These are phyloP conservation scores for Pseudomugil gertrudae DNA, from an alignment of 2,797 vertebrate species.

Conservation along the genomic window DNA sequence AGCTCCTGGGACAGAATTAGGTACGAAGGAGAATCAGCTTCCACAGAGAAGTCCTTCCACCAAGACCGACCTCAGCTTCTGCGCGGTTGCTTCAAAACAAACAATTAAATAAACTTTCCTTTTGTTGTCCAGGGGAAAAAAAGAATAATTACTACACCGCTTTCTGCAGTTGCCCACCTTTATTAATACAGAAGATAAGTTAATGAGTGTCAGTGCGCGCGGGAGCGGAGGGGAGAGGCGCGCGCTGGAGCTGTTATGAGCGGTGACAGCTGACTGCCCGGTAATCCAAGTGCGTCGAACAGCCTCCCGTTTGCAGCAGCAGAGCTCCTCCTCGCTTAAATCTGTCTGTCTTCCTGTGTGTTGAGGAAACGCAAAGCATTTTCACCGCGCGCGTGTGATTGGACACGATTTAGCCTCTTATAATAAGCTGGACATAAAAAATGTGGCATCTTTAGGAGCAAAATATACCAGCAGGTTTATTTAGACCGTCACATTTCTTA, in stretches of 20 bases:
- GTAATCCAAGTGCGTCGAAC: constrained; percentile 78
- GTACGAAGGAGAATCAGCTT: constrained; percentile 31
- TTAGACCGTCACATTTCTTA: neutral
- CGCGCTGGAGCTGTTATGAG: constrained; percentile 43
- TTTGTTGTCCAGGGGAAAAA: constrained; percentile 44
- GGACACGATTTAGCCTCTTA: constrained; percentile 13
- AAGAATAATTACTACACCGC: constrained; percentile 10
- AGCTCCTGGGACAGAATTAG: constrained; percentile 20
- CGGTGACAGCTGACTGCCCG: constrained; percentile 70
- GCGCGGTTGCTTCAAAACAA: constrained; percentile 35
- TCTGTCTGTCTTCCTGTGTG: constrained; percentile 29
- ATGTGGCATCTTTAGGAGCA: neutral
- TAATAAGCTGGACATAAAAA: constrained; percentile 13
- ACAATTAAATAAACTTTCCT: constrained; percentile 3
- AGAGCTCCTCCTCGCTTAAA: constrained; percentile 74
- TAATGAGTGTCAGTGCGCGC: constrained; percentile 34
- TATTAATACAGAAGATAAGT: constrained; percentile 16
- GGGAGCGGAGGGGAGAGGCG: constrained; percentile 16
- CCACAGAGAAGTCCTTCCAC: constrained; percentile 37
- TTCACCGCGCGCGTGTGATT: constrained; percentile 12
- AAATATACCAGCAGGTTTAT: neutral
- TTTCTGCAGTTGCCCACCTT: constrained; percentile 30
- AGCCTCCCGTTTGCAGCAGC: constrained; percentile 53
- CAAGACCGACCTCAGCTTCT: constrained; percentile 60
- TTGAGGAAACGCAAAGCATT: constrained; percentile 46